Percentiles rank a stretch among this genome's conserved stretches.
Conservation (phyloP, 2,797 vertebrate genomes). For the Vespertilio murinus region DNA sequence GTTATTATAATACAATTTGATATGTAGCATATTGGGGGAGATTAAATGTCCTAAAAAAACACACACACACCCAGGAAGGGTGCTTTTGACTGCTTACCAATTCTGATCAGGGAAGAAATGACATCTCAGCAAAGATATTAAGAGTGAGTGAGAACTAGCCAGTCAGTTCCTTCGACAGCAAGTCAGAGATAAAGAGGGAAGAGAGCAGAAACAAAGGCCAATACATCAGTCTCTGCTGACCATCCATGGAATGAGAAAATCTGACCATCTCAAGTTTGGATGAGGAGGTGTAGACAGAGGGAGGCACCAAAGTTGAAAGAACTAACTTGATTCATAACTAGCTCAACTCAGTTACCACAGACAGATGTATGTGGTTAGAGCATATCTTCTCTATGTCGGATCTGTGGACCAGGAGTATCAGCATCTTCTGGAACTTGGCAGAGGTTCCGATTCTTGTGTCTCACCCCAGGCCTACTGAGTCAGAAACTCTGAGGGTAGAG, state of each 20-base stretch:
- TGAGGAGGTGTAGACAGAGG: neutral
- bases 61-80: neutral
- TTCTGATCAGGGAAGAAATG: neutral
- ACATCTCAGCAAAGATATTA: neutral
- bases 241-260: neutral
- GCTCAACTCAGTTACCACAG: neutral
- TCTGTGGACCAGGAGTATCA: neutral
- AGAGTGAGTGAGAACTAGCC: neutral
- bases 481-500: neutral
- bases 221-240: neutral
- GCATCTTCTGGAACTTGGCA: neutral
- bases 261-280: neutral
- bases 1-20: no score
- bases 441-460: neutral
- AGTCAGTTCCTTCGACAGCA: neutral
- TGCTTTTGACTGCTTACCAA: no score
- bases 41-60: neutral
- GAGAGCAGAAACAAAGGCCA: neutral
- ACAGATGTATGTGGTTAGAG: neutral
- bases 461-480: neutral
- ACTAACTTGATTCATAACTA: neutral
- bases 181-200: neutral
- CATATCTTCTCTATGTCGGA: neutral
- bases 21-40: neutral
- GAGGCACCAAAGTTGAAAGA: neutral